A percentile compares a stretch with the other conserved stretches of the same genome.
Conservation (phyloP, 2,797 vertebrate genomes). For the Xiphophorus birchmanni region DNA sequence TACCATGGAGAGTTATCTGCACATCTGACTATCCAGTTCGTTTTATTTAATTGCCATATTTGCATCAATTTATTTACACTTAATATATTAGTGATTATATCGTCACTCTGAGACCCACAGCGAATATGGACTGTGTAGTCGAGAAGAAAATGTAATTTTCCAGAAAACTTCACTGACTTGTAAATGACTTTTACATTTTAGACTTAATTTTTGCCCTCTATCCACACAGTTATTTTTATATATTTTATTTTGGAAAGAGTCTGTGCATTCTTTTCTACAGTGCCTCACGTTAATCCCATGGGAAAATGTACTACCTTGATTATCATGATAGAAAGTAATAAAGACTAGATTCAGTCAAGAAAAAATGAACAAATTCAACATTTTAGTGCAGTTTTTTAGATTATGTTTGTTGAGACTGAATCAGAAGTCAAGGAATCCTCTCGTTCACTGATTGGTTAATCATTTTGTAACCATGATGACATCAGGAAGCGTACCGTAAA, state of each 20-base stretch:
- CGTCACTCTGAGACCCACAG: not conserved
- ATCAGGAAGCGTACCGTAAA: not conserved
- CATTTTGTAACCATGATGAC: not conserved
- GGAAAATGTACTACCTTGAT: not conserved
- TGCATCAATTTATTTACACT: not conserved
- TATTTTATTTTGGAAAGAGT: not conserved
- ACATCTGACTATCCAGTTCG: not conserved
- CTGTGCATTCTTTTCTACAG: not conserved
- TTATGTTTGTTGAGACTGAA: not conserved
- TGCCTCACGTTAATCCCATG: not conserved
- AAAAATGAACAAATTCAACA: not conserved
- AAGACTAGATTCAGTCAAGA: not conserved
- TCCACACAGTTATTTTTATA: not conserved
- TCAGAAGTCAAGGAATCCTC: not conserved
- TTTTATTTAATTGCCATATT: not conserved
- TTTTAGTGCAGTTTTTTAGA: not conserved
- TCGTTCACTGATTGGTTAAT: not conserved
- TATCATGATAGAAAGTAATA: not conserved
- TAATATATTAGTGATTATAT: not conserved
- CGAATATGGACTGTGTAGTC: not conserved
- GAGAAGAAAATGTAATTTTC: not conserved
- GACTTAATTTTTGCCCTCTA: not conserved
- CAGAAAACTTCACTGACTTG: not conserved
- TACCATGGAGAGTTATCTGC: not conserved
- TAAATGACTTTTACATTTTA: not conserved